phyloP scores from a whole-genome alignment of 2,797 vertebrate genomes.

The Platyrinchus mystaceus region DNA sequence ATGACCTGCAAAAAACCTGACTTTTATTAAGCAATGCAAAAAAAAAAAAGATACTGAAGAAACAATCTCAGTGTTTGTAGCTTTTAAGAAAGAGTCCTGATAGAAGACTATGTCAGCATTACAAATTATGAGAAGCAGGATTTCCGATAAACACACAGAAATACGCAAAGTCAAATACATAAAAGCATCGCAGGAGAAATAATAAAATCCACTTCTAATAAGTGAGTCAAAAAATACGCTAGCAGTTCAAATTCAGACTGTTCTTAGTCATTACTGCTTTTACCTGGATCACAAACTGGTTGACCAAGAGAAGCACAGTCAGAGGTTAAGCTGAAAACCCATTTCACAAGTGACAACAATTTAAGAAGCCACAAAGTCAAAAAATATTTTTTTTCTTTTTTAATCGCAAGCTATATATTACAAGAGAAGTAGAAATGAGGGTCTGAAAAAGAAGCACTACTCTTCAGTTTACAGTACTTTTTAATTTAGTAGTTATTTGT shows the following conservation, averaged over 20 bases:
- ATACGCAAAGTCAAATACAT: not conserved
- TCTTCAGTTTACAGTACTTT: not conserved
- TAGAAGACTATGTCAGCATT: not conserved
- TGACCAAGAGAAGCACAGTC: not conserved
- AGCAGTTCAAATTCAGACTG: not conserved
- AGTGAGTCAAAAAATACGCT: not conserved
- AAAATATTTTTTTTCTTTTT: not conserved
- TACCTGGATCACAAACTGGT: not conserved
- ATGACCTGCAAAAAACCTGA: slow-evolving; percentile 2
- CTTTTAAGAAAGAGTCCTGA: not conserved
- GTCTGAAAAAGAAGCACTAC: not conserved
- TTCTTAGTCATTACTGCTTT: not conserved
- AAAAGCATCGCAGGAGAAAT: not conserved
- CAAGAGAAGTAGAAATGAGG: not conserved
- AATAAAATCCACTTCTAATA: not conserved
- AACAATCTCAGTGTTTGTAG: not conserved
- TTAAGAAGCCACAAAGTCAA: not conserved
- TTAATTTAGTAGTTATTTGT: not conserved
- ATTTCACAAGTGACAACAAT: not conserved
- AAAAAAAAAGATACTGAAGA: not conserved
- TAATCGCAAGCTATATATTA: not conserved
- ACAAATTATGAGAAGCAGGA: not conserved
- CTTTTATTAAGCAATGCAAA: not conserved
- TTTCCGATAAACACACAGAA: not conserved
- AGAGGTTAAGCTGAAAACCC: not conserved